Evolutionary conservation across 2,797 vertebrate genomes (phyloP).

Genomic region (Rhyacichthys aspro): DNA sequence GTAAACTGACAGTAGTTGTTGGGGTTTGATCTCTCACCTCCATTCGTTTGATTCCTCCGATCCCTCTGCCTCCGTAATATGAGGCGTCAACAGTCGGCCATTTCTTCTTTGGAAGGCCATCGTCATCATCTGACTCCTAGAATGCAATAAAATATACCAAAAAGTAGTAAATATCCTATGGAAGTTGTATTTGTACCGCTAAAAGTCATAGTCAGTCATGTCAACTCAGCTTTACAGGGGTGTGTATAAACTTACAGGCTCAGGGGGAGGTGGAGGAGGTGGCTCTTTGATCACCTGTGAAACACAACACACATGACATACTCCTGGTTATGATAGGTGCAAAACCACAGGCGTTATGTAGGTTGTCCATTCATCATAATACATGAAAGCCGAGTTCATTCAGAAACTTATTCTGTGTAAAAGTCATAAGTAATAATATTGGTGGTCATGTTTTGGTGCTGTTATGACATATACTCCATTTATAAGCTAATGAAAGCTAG

Average conservation of each 20-base stretch:
- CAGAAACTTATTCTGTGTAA: too few relatives aligned
- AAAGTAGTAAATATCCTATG: too few relatives aligned
- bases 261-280: slow-evolving; percentile 87
- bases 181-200: too few relatives aligned
- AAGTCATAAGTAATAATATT: too few relatives aligned
- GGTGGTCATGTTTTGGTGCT: too few relatives aligned
- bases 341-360: slow-evolving; percentile 7
- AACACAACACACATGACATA: slow-evolving; percentile 26
- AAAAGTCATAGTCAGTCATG: too few relatives aligned
- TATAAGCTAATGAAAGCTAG: too few relatives aligned
- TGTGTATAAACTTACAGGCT: slow-evolving; percentile 82
- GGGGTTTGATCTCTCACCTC: slow-evolving; percentile 78
- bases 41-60: slow-evolving; percentile 90
- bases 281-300: slow-evolving; percentile 90
- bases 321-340: background rate
- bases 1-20: background rate
- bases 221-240: background rate
- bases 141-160: slow-evolving; percentile 6
- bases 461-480: too few relatives aligned
- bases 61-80: slow-evolving; percentile 90
- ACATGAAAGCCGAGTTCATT: too few relatives aligned
- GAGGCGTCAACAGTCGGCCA: slow-evolving; percentile 92
- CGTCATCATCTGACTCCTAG: slow-evolving; percentile 90
- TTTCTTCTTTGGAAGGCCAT: slow-evolving; percentile 90
- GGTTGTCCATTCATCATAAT: slow-evolving; percentile 4